These are phyloP conservation scores for Sarcophaga carnaria DNA, from an alignment of 2,888 invertebrate species.

Conservation along the genomic window DNA sequence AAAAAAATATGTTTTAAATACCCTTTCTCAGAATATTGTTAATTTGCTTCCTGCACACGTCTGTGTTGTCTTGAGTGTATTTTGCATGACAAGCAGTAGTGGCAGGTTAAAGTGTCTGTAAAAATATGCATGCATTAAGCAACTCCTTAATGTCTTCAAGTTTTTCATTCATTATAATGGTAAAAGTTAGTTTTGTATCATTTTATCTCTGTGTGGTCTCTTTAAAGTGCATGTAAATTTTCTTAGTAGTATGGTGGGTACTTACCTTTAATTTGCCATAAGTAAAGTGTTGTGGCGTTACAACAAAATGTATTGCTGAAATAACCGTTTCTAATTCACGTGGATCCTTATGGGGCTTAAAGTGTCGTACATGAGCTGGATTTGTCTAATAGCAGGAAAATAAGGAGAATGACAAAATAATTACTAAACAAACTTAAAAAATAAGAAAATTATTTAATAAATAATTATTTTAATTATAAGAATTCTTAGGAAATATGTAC, in stretches of 20 bases:
- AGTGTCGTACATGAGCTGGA: conserved; percentile 76
- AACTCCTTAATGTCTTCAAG: conserved; percentile 44
- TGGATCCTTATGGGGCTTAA: conserved; percentile 75
- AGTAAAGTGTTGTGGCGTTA: conserved; percentile 82
- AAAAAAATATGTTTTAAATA: no score
- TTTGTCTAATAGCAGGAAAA: conserved; percentile 72
- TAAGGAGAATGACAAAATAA: conserved; percentile 39
- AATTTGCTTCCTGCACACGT: no score
- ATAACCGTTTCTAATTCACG: conserved; percentile 81
- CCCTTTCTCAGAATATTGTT: no score
- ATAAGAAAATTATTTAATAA: conserved; percentile 46
- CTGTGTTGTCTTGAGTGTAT: no score
- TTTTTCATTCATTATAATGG: conserved; percentile 42
- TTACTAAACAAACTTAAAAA: conserved; percentile 25
- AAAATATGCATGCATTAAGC: not conserved
- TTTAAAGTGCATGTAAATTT: conserved; percentile 48
- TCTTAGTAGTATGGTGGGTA: conserved; percentile 21
- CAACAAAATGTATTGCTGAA: conserved; percentile 82
- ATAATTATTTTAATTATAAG: conserved; percentile 59
- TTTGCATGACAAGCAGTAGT: no score
- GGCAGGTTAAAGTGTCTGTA: no score
- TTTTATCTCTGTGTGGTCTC: conserved; percentile 19
- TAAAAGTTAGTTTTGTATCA: conserved; percentile 17
- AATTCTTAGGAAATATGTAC: not conserved
- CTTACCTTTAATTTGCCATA: conserved; percentile 83